Evolutionary conservation across 2,113 vertebrate genomes (phyloP).

Genomic region (Pteruthius melanotis): DNA sequence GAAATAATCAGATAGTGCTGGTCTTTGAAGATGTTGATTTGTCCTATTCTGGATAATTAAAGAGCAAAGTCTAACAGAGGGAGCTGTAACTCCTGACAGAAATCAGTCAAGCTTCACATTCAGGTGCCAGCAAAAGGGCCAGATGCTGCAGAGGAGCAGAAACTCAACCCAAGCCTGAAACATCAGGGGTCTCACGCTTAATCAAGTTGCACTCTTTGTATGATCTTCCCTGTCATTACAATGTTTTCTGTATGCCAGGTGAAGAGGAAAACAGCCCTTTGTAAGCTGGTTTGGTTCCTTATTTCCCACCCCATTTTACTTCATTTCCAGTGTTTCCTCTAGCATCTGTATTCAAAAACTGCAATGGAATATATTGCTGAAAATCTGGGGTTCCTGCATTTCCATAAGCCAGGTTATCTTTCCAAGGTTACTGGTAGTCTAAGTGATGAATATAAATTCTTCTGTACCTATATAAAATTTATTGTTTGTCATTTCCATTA

Average conservation of each 20-base stretch:
- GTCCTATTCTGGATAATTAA: background rate
- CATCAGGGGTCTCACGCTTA: background rate
- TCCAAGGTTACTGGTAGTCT: background rate
- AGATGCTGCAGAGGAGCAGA: background rate
- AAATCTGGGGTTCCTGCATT: background rate
- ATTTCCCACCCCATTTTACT: background rate
- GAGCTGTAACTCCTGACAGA: background rate
- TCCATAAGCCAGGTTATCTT: background rate
- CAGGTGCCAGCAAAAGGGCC: background rate
- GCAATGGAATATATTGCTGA: background rate
- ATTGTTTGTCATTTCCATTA: conserved; percentile 22
- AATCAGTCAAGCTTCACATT: background rate
- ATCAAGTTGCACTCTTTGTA: background rate
- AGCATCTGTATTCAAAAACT: background rate
- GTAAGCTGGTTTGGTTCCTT: background rate
- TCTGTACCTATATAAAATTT: background rate
- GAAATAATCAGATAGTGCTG: background rate
- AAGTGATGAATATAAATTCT: background rate
- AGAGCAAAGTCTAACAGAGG: background rate
- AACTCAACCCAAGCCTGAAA: background rate
- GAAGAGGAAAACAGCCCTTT: background rate
- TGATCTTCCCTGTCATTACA: background rate
- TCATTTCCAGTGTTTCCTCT: background rate
- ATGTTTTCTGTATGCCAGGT: background rate
- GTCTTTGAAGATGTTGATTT: background rate